These are phyloP conservation scores for Cyphomyrus discorhynchus DNA, from an alignment of 2,113 vertebrate species.

Conservation along the genomic window DNA sequence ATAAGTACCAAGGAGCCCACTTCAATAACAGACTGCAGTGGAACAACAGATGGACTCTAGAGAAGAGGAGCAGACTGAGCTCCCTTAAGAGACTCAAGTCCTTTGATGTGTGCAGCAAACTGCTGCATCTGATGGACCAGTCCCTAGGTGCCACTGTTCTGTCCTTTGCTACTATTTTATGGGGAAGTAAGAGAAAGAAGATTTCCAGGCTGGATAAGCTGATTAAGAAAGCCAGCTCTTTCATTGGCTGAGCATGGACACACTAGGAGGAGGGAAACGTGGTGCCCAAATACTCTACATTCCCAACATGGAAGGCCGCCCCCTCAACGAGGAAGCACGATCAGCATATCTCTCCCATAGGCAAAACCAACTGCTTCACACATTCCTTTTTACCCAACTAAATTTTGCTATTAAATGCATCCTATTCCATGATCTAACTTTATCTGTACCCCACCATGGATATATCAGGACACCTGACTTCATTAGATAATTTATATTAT, in stretches of 20 bases:
- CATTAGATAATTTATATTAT: neutral
- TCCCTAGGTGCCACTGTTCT: neutral
- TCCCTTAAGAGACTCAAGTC: neutral
- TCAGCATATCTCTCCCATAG: neutral
- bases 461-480: neutral
- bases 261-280: neutral
- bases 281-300: neutral
- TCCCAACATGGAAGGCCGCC: neutral
- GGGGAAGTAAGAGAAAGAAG: neutral
- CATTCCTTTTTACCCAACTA: neutral
- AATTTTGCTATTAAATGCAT: neutral
- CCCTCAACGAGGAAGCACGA: neutral
- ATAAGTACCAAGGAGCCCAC: neutral
- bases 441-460: neutral
- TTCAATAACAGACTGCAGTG: neutral
- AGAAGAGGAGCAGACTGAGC: neutral
- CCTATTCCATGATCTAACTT: neutral
- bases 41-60: neutral
- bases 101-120: neutral
- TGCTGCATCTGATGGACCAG: neutral
- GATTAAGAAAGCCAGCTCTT: neutral
- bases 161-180: neutral
- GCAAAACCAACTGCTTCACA: neutral
- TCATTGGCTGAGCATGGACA: neutral
- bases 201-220: neutral